These are phyloP conservation scores for Stegastes partitus DNA, from an alignment of 2,113 vertebrate species.

Conservation along the genomic window DNA sequence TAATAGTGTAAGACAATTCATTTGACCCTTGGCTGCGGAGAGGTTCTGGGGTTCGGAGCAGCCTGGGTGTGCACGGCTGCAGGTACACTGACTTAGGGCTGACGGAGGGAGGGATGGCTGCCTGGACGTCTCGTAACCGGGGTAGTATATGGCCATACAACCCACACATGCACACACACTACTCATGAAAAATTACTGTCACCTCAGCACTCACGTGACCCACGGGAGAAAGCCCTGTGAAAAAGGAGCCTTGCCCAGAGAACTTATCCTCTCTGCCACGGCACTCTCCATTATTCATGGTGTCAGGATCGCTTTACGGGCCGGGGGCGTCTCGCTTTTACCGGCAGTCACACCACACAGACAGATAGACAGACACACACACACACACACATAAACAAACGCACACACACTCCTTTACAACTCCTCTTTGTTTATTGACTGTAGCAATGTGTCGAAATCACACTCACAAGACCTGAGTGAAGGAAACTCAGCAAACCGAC, in stretches of 20 bases:
- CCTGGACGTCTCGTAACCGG: conserved; percentile 56
- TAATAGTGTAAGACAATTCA: conserved; percentile 83
- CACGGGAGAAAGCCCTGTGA: conserved; percentile 86
- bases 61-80: conserved; percentile 1
- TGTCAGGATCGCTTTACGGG: conserved; percentile 92
- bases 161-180: conserved; percentile 53
- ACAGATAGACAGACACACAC: conserved; percentile 20
- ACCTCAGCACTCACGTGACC: conserved; percentile 82
- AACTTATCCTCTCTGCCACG: conserved; percentile 85
- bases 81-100: conserved; percentile 35
- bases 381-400: conserved; percentile 8
- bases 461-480: background rate
- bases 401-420: conserved; percentile 28
- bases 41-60: conserved; percentile 50
- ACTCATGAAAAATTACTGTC: conserved; percentile 90
- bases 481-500: background rate
- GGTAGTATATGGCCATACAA: conserved; percentile 65
- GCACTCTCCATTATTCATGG: conserved; percentile 94
- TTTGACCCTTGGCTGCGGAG: conserved; percentile 76
- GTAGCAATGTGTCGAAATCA: conserved; percentile 1
- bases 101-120: conserved; percentile 34
- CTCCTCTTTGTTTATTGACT: conserved; percentile 21
- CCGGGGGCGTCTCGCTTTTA: conserved; percentile 83
- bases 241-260: conserved; percentile 86
- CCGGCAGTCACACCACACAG: conserved; percentile 59